Base-by-base conservation (phyloP, 2,113 vertebrate species). In the Oceanites oceanicus region DNA sequence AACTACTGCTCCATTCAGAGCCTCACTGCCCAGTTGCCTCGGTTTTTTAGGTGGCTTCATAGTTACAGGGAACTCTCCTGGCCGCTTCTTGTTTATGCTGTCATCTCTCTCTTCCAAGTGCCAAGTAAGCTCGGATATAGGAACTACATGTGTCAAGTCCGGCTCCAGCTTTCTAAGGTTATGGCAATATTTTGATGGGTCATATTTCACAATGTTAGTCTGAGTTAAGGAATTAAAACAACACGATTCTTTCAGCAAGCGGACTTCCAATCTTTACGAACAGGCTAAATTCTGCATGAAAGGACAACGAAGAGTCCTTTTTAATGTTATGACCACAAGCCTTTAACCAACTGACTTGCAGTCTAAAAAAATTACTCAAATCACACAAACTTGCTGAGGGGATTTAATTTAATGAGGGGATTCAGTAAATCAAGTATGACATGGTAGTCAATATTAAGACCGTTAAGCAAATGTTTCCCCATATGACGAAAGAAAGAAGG, bases 181-280 rank as follows among this genome's bases (percentile, higher is more conserved):
- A 93, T 99, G 99, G 97, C 99, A 98, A 61, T 99, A 99, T 90
- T 99, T 99, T 8, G 99, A 99, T 9, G 99, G 99, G 97, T 99
- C 99, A 36, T 99, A 99, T 87, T 99, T 99, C 67, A 99, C 72
- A 27, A 98, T 82, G 98, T 99, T 92, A 58, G 36, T 13, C 61
- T n/a, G 30, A 97, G 96, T 98, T 97, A 99, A 99, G 98, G 98
- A 97, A 93, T 11, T 88, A 70, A 55, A 97, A 20, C 25, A 82
- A n/a, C 45, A 14, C 1, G 3, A 68, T 13, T 30, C 30, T 68
- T 85, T 58, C 34, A 44, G 22, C 62, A 77, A 59, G 40, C 15
- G 86, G 52, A 49, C 19, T 32, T 44, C 15, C 5, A n/a, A 18
- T 38, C 53, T 83, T 61, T 55, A 36, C 3, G 12, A 59, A 45